Evolutionary conservation across 2,113 vertebrate genomes (phyloP), one percentile per base, ranked within the genome.

Genomic region (Tretioscincus oriximinensis): DNA sequence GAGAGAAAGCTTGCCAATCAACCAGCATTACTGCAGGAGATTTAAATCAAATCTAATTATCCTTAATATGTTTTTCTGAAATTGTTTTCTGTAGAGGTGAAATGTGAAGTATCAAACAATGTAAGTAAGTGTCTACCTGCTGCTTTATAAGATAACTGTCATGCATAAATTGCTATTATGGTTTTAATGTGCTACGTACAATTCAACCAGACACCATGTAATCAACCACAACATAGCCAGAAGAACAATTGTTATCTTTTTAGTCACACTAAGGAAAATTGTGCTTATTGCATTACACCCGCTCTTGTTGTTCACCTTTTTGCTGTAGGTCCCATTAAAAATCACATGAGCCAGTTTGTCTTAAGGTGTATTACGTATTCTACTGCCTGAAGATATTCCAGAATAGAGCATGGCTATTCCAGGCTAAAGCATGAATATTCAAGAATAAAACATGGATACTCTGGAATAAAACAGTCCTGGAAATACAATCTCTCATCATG

Each of bases 61-160:
- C 18, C 76, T 51, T 82, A 81, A 63, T 1, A 64, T 7, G 24
- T 45, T 35, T 87, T 80, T 75, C 65, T 83, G 81, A 75, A 45
- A 66, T 24, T 31, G 7, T 86, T 84, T 81, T 69, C 76, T 76
- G 21, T 41, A 63, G 81, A 90, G 71, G 26, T 21, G 26, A 41
- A 72, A 0, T 78, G 28, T 83, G 58, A 78, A 79, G 80, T 78
- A 81, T 11, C 24, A 47, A 51, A 54, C 24, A 77, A 18, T 47
- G 77, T 80, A 76, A 76, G 60, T 78, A 74, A 88, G 75, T 10
- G 77, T 84, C 86, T 77, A 70, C 83, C 47, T 76, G 75, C 80
- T 89, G 71, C 68, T 76, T 87, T 81, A 20, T 70, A 14, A 70
- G 81, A 82, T 73, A 67, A 81, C 24, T 80, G 70, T n/a, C 49